These are phyloP conservation scores for Dendronephthya gigantea DNA, from an alignment of 64 coral and sea anemone genomes.

Conservation along the genomic window DNA sequence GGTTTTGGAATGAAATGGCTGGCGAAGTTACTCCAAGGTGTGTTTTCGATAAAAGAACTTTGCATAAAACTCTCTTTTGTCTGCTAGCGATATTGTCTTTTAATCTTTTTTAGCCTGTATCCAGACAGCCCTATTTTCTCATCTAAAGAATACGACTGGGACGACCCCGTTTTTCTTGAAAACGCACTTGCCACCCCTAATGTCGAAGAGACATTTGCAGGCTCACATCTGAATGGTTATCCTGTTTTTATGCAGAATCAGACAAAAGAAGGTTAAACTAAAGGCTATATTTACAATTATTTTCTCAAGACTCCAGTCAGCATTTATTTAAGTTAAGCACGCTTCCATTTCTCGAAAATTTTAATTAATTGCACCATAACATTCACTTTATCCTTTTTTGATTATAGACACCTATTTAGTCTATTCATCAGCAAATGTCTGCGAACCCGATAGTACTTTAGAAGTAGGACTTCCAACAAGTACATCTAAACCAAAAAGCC, in stretches of 20 bases:
- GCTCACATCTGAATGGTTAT: not conserved
- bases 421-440: not conserved
- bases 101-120: not conserved
- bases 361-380: too few relatives aligned
- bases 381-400: too few relatives aligned
- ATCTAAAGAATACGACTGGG: not conserved
- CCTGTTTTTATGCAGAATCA: not conserved
- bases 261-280: not conserved
- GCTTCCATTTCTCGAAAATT: too few relatives aligned
- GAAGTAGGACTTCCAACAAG: not conserved
- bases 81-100: not conserved
- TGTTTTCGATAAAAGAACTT: not conserved
- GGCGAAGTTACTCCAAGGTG: not conserved
- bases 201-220: not conserved
- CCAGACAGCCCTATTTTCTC: constrained; percentile 9
- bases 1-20: constrained; percentile 11
- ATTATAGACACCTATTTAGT: too few relatives aligned
- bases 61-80: not conserved
- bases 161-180: not conserved
- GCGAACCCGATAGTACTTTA: not conserved
- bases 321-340: too few relatives aligned
- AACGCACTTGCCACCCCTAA: not conserved
- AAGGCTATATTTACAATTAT: too few relatives aligned
- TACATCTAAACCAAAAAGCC: not conserved
- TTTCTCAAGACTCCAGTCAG: too few relatives aligned